These are phyloP conservation scores for Pachycephala philippinensis DNA, from an alignment of 2,113 vertebrate genomes.

Conservation along the genomic window DNA sequence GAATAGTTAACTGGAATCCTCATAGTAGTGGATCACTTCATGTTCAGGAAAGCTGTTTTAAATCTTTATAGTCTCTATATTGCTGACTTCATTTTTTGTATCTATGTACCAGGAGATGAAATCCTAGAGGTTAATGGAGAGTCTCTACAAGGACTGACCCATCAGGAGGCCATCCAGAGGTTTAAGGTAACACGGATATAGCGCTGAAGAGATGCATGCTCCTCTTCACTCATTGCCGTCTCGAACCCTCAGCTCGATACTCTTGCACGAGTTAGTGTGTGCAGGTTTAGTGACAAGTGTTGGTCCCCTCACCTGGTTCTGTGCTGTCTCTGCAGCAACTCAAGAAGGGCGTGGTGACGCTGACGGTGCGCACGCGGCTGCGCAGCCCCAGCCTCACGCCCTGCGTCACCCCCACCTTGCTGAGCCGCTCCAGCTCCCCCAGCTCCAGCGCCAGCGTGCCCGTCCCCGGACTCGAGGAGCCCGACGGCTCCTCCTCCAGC, in stretches of 20 bases:
- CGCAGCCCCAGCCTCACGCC: slow-evolving; percentile 94
- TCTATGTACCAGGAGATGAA: slow-evolving; percentile 84
- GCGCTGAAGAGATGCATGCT: fast-evolving
- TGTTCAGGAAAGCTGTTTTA: not conserved
- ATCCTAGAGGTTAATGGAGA: slow-evolving; percentile 95
- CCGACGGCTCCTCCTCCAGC: slow-evolving; percentile 51
- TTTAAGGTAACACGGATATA: slow-evolving; percentile 84
- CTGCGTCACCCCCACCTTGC: slow-evolving; percentile 84
- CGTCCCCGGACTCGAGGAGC: slow-evolving; percentile 60
- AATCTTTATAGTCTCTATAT: not conserved
- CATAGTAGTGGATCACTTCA: not conserved
- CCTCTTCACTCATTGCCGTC: not conserved
- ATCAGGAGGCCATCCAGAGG: slow-evolving; percentile 94
- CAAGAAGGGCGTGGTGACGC: slow-evolving; percentile 90
- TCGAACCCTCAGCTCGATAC: fast-evolving
- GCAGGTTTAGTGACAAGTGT: not conserved
- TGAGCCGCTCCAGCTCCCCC: slow-evolving; percentile 89
- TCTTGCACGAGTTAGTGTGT: not conserved
- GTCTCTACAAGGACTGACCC: slow-evolving; percentile 91
- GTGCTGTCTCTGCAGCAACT: slow-evolving; percentile 80
- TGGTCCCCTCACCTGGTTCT: not conserved
- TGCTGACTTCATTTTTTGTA: slow-evolving; percentile 24
- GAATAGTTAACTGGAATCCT: not conserved
- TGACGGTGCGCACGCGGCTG: slow-evolving; percentile 90
- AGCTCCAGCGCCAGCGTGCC: slow-evolving; percentile 76